Conservation (phyloP, 2,113 vertebrate species). For the Speoplatyrhinus poulsoni region DNA sequence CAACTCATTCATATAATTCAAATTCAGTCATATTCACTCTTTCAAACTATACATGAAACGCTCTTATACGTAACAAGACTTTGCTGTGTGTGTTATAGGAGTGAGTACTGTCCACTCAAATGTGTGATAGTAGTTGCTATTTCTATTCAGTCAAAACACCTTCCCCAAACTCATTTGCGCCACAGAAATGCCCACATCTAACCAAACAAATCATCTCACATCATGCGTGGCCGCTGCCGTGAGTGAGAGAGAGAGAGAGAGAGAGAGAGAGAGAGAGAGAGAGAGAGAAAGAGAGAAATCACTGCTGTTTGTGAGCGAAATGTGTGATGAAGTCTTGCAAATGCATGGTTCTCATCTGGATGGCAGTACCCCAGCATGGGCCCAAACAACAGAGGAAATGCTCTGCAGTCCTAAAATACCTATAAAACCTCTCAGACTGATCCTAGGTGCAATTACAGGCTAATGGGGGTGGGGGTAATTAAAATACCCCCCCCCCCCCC, state of each 20-base stretch:
- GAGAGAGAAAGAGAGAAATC: neutral
- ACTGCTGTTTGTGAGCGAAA: slow-evolving; percentile 33
- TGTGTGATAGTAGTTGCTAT: slow-evolving; percentile 44
- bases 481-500: slow-evolving; percentile 34
- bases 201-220: slow-evolving; percentile 12
- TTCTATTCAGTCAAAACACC: slow-evolving; percentile 20
- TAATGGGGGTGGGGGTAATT: slow-evolving; percentile 61
- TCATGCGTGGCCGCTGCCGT: neutral
- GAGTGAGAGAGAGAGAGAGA: neutral
- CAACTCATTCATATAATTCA: neutral
- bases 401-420: slow-evolving; percentile 59
- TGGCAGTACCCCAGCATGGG: slow-evolving; percentile 64
- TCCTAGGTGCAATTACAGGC: slow-evolving; percentile 64
- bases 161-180: slow-evolving; percentile 28
- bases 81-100: slow-evolving; percentile 11
- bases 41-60: slow-evolving; percentile 28
- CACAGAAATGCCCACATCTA: slow-evolving; percentile 42
- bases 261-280: neutral
- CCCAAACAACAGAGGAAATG: slow-evolving; percentile 61
- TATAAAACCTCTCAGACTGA: slow-evolving; percentile 62
- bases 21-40: neutral
- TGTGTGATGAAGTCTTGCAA: slow-evolving; percentile 38
- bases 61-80: slow-evolving; percentile 21
- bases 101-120: slow-evolving; percentile 33
- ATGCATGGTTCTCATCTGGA: slow-evolving; percentile 59